Conservation (phyloP, 2,888 invertebrate species). For the Sinotaia quadrata region DNA sequence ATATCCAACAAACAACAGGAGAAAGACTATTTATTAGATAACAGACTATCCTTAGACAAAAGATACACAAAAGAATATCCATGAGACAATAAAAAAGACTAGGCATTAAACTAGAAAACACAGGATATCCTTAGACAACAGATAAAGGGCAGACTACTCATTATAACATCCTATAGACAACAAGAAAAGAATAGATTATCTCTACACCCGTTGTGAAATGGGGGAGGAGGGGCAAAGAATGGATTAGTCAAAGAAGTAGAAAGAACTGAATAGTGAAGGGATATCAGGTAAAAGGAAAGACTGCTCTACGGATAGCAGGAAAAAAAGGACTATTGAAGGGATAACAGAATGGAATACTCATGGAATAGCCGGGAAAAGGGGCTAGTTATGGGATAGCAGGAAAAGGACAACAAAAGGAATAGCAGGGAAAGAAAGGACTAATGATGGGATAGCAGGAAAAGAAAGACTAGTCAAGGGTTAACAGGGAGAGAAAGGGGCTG, state of each 20-base stretch:
- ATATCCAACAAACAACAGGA: too few relatives aligned
- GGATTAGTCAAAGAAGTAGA: constrained; percentile 3
- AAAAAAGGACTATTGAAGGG: constrained; percentile 12
- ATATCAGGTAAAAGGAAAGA: constrained; percentile 10
- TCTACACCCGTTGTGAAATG: too few relatives aligned
- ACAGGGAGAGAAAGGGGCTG: not conserved
- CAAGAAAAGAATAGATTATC: too few relatives aligned
- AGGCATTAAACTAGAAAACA: too few relatives aligned
- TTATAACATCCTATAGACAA: too few relatives aligned
- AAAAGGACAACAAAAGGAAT: not conserved
- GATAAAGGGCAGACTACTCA: too few relatives aligned
- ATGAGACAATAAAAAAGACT: too few relatives aligned
- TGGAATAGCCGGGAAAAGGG: not conserved
- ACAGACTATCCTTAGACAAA: too few relatives aligned
- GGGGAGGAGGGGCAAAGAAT: not conserved
- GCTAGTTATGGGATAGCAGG: not conserved
- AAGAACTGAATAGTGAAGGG: constrained; percentile 7
- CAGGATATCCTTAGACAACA: too few relatives aligned
- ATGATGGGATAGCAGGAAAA: not conserved
- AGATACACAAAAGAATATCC: too few relatives aligned
- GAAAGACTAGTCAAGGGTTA: not conserved
- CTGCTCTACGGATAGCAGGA: not conserved
- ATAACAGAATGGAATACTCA: not conserved
- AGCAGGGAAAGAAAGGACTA: not conserved
- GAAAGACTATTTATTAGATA: too few relatives aligned